Evolutionary conservation across 2,797 vertebrate genomes (phyloP), one percentile per base, ranked within the genome.

Genomic region (Hafferia zeledoni): DNA sequence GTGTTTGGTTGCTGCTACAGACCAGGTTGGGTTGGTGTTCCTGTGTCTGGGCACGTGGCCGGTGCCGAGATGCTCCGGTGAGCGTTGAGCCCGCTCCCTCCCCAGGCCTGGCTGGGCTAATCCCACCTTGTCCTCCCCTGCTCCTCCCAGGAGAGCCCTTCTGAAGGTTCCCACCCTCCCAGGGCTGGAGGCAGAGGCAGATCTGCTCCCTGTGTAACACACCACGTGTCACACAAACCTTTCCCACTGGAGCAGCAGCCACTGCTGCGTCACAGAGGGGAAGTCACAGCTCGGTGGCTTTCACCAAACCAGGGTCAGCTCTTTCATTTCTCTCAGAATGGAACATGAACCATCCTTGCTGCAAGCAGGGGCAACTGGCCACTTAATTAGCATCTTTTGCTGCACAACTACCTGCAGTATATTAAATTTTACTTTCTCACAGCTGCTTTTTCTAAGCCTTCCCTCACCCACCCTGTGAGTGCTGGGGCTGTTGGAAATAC

Each of bases 21-120:
- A 37, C 24, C 50, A 37, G 2, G 17, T 5, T 7, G 2, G 0
- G 2, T 35, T 6, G 30, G 19, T 41, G 9, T 19, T 52, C 22
- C 59, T 5, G 3, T 19, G 53, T 22, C 50, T 13, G 4, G 39
- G 63, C 11, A 3, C 0, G 1, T 1, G 13, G 30, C 17, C 6
- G 5, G 55, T 8, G 1, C 37, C 2, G n/a, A 35, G 68, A 13
- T 11, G 43, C 55, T 56, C 55, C 0, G 0, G 25, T 3, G 10
- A 43, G 56, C 0, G 0, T 61, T 0, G 0, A 24, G 31, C 20
- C 77, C 50, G 11, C 31, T 53, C 31, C 19, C 18, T 31, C 19
- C 31, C 11, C 12, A 25, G 39, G 24, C 41, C 57, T 27, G 35
- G 24, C 24, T 5, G 6, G 33, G 56, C 5, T 15, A 1, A 18